A percentile compares a stretch with the other conserved stretches of the same genome.
Evolutionary conservation across 2,888 invertebrate genomes (phyloP).

Genomic region (Epinotia bilunana): DNA sequence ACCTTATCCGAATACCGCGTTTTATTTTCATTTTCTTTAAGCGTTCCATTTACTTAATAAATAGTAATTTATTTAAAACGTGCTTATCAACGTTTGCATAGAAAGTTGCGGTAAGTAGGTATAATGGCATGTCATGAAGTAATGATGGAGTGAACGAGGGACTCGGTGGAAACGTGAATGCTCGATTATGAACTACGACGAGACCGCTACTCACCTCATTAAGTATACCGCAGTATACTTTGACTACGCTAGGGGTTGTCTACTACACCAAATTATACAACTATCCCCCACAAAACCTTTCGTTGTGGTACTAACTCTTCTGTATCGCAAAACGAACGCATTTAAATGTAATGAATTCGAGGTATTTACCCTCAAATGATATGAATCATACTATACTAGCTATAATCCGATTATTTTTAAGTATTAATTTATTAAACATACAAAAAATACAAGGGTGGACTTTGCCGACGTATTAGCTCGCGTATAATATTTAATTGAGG

Average conservation of each 20-base stretch:
- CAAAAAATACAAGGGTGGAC: slow-evolving; percentile 37
- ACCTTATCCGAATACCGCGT: slow-evolving; percentile 37
- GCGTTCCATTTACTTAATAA: slow-evolving; percentile 39
- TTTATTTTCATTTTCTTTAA: slow-evolving; percentile 26
- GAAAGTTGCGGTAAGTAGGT: slow-evolving; percentile 35
- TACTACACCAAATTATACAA: slow-evolving; percentile 38
- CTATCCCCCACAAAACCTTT: slow-evolving; percentile 20
- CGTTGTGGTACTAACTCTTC: slow-evolving; percentile 36
- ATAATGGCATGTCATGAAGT: slow-evolving; percentile 16
- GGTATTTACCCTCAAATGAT: slow-evolving; percentile 43
- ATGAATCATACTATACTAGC: slow-evolving; percentile 39
- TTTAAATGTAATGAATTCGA: slow-evolving; percentile 26
- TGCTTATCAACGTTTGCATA: slow-evolving; percentile 37
- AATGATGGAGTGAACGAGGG: slow-evolving; percentile 17
- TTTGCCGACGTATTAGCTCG: slow-evolving; percentile 25
- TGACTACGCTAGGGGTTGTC: slow-evolving; percentile 37
- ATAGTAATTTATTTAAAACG: slow-evolving; percentile 39
- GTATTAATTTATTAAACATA: slow-evolving; percentile 28
- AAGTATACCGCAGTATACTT: slow-evolving; percentile 38
- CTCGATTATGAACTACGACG: slow-evolving; percentile 5
- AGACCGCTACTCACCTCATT: slow-evolving; percentile 13
- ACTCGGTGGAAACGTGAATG: not conserved
- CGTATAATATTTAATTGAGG: slow-evolving; percentile 15
- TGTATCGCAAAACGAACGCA: slow-evolving; percentile 28
- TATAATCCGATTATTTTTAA: slow-evolving; percentile 30